These are phyloP conservation scores for Drosophila nigromelanica DNA, from an alignment of 1,140 invertebrate genomes.

Conservation along the genomic window DNA sequence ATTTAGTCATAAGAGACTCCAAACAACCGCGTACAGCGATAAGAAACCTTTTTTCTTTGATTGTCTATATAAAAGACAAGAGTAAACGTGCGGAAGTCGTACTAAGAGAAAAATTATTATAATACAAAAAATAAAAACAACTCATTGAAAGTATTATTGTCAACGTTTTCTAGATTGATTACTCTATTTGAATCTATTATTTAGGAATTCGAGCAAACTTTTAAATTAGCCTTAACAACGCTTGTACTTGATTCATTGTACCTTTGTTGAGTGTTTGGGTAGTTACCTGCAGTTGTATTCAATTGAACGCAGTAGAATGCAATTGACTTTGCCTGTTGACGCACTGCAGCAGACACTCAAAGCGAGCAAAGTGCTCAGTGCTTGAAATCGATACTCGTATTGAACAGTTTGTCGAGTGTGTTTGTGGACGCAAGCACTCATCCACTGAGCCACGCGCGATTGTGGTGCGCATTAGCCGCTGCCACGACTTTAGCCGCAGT, in stretches of 20 bases:
- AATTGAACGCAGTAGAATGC: constrained; percentile 8
- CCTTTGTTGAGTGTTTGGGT: too few species aligned
- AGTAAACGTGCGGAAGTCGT: too few species aligned
- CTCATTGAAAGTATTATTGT: too few species aligned
- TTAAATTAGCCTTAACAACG: too few species aligned
- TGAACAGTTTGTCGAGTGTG: constrained; percentile 1
- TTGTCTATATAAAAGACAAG: background rate
- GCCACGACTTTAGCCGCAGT: constrained; percentile 9
- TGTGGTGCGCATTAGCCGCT: constrained; percentile 11
- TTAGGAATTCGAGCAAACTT: too few species aligned
- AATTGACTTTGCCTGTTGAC: constrained; percentile 14
- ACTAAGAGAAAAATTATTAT: too few species aligned
- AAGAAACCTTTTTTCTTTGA: constrained; percentile 11
- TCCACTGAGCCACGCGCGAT: constrained; percentile 9
- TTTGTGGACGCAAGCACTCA: constrained; percentile 21
- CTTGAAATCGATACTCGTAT: background rate
- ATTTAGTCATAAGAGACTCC: background rate
- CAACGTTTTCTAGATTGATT: too few species aligned
- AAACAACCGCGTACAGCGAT: background rate
- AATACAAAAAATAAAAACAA: too few species aligned
- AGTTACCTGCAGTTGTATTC: background rate
- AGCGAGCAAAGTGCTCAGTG: background rate
- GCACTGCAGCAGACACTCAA: constrained; percentile 20
- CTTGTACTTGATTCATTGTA: too few species aligned
- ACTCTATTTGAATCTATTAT: too few species aligned